These are phyloP conservation scores for Drosophila atroscutellata DNA, from an alignment of 2,888 invertebrate genomes.

Conservation along the genomic window DNA sequence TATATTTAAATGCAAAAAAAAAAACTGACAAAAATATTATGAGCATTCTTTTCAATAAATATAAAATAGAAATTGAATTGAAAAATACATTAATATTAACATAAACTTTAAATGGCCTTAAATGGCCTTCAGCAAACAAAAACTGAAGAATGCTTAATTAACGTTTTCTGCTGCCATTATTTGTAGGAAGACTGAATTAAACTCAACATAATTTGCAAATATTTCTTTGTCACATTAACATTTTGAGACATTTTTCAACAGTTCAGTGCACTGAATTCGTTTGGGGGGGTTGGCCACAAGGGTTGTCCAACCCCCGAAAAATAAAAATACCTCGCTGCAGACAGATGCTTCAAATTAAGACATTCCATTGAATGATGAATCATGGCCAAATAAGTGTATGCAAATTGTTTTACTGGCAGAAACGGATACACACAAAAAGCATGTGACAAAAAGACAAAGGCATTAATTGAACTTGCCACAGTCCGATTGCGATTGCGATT, in stretches of 20 bases:
- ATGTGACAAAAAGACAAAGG: constrained; percentile 51
- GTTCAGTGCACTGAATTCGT: constrained; percentile 39
- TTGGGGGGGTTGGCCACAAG: constrained; percentile 1
- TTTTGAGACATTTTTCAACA: background rate
- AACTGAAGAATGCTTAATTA: background rate
- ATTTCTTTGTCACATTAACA: constrained; percentile 1
- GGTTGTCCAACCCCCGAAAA: constrained; percentile 13
- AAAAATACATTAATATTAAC: background rate
- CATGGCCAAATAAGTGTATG: constrained; percentile 56
- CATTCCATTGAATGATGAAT: constrained; percentile 59
- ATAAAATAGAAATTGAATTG: background rate
- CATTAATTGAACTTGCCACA: constrained; percentile 68
- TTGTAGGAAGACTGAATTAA: background rate
- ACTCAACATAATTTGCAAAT: background rate
- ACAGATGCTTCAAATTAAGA: constrained; percentile 76
- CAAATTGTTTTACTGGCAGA: constrained; percentile 49
- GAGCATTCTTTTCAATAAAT: background rate
- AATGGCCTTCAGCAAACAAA: no score
- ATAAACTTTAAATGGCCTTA: no score
- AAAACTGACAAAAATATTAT: background rate
- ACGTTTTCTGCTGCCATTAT: background rate
- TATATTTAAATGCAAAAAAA: background rate
- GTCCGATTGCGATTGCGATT: constrained; percentile 6
- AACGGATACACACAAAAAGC: constrained; percentile 29
- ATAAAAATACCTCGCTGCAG: constrained; percentile 19